These are phyloP conservation scores for Teleogryllus oceanicus DNA, from an alignment of 2,888 invertebrate genomes.

Conservation along the genomic window DNA sequence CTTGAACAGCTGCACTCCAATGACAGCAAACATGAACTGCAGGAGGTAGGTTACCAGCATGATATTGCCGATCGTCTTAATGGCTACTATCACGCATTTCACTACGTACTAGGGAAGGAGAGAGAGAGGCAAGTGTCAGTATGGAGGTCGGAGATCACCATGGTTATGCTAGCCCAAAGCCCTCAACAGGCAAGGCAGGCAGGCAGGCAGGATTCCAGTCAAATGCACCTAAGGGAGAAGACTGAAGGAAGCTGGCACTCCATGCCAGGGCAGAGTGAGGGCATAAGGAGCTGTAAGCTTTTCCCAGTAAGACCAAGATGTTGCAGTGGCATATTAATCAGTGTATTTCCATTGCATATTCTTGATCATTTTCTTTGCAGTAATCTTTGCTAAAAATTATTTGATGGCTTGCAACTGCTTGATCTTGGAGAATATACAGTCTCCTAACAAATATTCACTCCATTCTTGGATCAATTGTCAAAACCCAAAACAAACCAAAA, in stretches of 20 bases:
- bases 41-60: constrained; percentile 99
- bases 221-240: constrained; percentile 36
- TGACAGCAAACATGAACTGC: constrained; percentile 99
- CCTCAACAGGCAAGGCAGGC: constrained; percentile 35
- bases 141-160: constrained; percentile 30
- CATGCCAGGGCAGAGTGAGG: constrained; percentile 26
- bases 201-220: constrained; percentile 35
- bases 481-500: constrained; percentile 12
- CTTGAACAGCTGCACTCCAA: constrained; percentile 99
- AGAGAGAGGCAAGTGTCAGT: constrained; percentile 42
- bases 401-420: background rate
- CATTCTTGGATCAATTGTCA: background rate
- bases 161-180: constrained; percentile 35
- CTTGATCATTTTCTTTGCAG: too few relatives aligned
- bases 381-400: background rate
- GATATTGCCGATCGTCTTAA: constrained; percentile 99
- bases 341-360: too few relatives aligned
- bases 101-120: constrained; percentile 87
- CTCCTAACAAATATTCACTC: background rate
- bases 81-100: constrained; percentile 98
- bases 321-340: background rate
- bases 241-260: constrained; percentile 27
- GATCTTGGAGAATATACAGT: background rate
- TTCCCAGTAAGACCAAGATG: background rate
- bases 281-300: constrained; percentile 4